These are phyloP conservation scores for Ectemnius cavifrons DNA, from an alignment of 2,888 invertebrate genomes.

Conservation along the genomic window DNA sequence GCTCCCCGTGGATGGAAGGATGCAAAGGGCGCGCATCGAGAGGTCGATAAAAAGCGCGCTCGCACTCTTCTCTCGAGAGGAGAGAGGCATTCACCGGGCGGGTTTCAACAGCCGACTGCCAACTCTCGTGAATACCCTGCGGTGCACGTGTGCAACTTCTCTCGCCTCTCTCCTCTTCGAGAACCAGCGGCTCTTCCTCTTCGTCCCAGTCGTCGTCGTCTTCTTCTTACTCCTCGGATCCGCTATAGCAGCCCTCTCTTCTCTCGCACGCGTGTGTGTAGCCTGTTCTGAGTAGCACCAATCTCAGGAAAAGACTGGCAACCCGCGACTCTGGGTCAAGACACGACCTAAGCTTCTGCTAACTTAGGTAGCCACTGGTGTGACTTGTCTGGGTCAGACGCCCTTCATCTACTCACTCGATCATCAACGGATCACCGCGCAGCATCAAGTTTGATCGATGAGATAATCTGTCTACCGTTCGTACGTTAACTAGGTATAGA, in stretches of 20 bases:
- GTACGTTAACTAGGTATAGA: no score
- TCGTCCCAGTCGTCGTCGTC: neutral
- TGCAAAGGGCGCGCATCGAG: constrained; percentile 23
- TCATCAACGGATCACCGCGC: constrained; percentile 14
- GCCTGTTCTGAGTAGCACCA: neutral
- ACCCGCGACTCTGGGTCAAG: constrained; percentile 70
- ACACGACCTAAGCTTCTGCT: constrained; percentile 68
- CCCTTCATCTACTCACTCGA: neutral
- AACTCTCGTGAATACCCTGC: constrained; percentile 61
- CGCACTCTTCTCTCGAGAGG: constrained; percentile 36
- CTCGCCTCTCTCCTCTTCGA: constrained; percentile 31
- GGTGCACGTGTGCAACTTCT: constrained; percentile 67
- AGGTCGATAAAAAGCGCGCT: constrained; percentile 48
- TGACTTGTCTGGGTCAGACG: constrained; percentile 42
- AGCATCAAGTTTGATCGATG: constrained; percentile 2
- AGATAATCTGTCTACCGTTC: neutral
- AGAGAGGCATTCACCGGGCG: constrained; percentile 63
- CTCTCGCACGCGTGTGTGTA: constrained; percentile 18
- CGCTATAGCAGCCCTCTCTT: neutral
- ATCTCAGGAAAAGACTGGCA: constrained; percentile 6
- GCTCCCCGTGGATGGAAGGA: constrained; percentile 13
- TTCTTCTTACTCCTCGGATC: neutral
- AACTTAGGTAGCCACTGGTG: constrained; percentile 9
- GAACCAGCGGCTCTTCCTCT: constrained; percentile 11
- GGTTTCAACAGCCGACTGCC: constrained; percentile 71